Percentiles rank a stretch among this genome's conserved stretches.
phyloP scores from a whole-genome alignment of 2,888 invertebrate genomes.

The Acanthosoma haemorrhoidale region DNA sequence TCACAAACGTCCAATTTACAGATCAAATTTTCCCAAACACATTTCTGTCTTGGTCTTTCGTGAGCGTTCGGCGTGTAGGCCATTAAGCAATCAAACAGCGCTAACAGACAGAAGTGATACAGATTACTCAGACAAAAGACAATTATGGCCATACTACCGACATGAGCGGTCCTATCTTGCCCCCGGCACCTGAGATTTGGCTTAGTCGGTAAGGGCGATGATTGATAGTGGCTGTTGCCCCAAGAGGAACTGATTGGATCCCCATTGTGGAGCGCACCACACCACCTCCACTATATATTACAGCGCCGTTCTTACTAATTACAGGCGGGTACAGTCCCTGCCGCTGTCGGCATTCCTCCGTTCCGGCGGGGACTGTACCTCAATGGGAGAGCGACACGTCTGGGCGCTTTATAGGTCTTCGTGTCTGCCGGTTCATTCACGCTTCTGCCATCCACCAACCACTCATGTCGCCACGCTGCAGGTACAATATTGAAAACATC shows the following conservation, averaged over 20 bases:
- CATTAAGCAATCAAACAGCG: too few relatives aligned
- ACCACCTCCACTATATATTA: background rate
- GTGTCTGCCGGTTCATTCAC: background rate
- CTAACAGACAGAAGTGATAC: too few relatives aligned
- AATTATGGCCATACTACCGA: too few relatives aligned
- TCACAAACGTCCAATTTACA: too few relatives aligned
- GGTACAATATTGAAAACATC: background rate
- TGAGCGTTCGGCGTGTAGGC: too few relatives aligned
- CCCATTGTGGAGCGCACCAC: background rate
- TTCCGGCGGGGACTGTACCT: background rate
- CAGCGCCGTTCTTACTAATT: constrained; percentile 14
- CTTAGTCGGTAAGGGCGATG: background rate
- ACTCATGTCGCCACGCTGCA: background rate
- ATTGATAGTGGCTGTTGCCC: constrained; percentile 5
- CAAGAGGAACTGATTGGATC: background rate
- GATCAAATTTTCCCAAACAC: too few relatives aligned
- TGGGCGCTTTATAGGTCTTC: constrained; percentile 13
- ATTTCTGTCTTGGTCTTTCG: too few relatives aligned
- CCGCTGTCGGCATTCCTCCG: constrained; percentile 1
- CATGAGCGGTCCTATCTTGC: too few relatives aligned
- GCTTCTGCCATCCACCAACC: background rate
- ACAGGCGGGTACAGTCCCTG: constrained; percentile 15
- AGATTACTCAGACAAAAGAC: too few relatives aligned
- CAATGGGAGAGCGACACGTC: background rate
- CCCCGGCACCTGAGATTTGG: too few relatives aligned